Percentiles rank a stretch among this genome's conserved stretches.
Conservation (phyloP, 2,797 vertebrate genomes). For the Peromyscus eremicus region DNA sequence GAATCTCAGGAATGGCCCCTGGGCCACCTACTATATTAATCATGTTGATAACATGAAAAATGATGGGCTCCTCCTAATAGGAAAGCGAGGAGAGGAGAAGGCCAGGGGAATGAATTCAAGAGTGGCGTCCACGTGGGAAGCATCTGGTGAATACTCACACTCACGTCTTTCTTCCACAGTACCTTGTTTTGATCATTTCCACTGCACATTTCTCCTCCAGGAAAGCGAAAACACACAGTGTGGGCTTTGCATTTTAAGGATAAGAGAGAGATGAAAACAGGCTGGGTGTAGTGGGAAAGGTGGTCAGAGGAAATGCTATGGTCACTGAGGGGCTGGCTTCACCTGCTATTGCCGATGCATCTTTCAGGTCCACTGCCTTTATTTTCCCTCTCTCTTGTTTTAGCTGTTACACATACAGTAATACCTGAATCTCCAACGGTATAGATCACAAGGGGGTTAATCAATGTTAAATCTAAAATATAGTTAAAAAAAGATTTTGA, state of each 20-base stretch:
- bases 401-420: slow-evolving; percentile 88
- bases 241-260: slow-evolving; percentile 69
- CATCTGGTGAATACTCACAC: slow-evolving; percentile 86
- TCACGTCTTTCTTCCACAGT: slow-evolving; percentile 86
- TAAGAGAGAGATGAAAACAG: slow-evolving; percentile 68
- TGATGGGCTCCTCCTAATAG: slow-evolving; percentile 84
- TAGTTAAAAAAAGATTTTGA: slow-evolving; percentile 87
- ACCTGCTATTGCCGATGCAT: slow-evolving; percentile 90
- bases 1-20: slow-evolving; percentile 94
- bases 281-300: slow-evolving; percentile 66
- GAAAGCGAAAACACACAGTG: slow-evolving; percentile 68
- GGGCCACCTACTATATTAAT: slow-evolving; percentile 89
- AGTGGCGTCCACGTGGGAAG: slow-evolving; percentile 86
- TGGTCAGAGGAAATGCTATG: slow-evolving; percentile 83
- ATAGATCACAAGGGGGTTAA: slow-evolving; percentile 91
- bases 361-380: slow-evolving; percentile 93
- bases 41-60: slow-evolving; percentile 85
- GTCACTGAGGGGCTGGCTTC: slow-evolving; percentile 90
- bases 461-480: slow-evolving; percentile 88
- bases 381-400: slow-evolving; percentile 89
- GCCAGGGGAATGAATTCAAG: slow-evolving; percentile 84
- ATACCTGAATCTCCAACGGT: slow-evolving; percentile 88
- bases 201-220: slow-evolving; percentile 84
- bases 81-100: slow-evolving; percentile 80
- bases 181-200: slow-evolving; percentile 88